These are phyloP conservation scores for Lithophane socia DNA, from an alignment of 2,888 invertebrate species.

Conservation along the genomic window DNA sequence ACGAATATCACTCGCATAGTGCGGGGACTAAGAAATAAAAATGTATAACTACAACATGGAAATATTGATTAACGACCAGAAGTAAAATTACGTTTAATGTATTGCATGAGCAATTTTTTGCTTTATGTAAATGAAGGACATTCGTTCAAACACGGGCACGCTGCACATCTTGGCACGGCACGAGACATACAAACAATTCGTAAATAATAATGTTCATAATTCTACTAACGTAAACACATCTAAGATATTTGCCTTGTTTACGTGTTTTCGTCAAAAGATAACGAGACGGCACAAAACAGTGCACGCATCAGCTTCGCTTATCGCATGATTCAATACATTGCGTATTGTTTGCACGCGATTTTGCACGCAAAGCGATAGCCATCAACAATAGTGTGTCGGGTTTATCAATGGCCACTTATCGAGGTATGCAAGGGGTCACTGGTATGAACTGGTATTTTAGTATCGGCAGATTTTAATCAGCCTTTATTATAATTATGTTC, in stretches of 20 bases:
- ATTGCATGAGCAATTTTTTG: background rate
- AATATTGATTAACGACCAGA: background rate
- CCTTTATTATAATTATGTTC: conserved; percentile 1
- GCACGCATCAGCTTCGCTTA: conserved; percentile 18
- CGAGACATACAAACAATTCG: conserved; percentile 2
- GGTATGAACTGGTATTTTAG: conserved; percentile 36
- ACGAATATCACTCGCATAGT: too few species aligned
- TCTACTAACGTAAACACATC: conserved; percentile 16
- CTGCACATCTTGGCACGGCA: conserved; percentile 42
- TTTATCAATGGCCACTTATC: conserved; percentile 50
- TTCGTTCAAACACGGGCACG: conserved; percentile 2
- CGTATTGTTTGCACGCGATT: conserved; percentile 46
- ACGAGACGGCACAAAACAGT: conserved; percentile 11
- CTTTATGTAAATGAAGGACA: conserved; percentile 2
- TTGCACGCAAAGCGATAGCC: conserved; percentile 24
- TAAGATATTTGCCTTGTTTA: conserved; percentile 24
- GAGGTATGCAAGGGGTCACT: background rate
- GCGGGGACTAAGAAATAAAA: too few species aligned
- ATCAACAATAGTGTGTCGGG: conserved; percentile 16
- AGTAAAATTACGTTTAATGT: background rate
- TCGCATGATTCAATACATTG: conserved; percentile 57
- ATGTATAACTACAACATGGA: background rate
- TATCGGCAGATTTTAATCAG: conserved; percentile 26
- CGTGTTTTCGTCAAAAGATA: conserved; percentile 38
- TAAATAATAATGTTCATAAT: conserved; percentile 19